Base-by-base conservation (phyloP, 2,113 vertebrate species). In the Tauraco erythrolophus region DNA sequence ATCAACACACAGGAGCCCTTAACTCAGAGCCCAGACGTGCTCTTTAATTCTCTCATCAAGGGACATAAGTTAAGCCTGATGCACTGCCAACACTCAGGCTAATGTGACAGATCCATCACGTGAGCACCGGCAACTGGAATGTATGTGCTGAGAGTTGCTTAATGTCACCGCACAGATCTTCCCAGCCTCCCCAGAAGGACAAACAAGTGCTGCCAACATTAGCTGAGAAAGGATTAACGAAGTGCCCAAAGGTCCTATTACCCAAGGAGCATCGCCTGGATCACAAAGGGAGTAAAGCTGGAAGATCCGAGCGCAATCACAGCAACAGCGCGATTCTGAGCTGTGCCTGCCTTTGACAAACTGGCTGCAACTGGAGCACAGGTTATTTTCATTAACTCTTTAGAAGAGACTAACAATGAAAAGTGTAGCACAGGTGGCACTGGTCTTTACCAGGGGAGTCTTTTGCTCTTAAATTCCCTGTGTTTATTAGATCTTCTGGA, bases 41-140 rank as follows among this genome's bases (percentile, higher is more conserved):
- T 94, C 92, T 85, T 94, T 90, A 93, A 92, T 92, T 95, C 78
- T 76, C 77, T 43, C 90, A 80, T 74, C 50, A 86, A 94, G 84
- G 82, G 94, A 83, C 41, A 4, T 10, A 54, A 94, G 74, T 83
- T 65, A 72, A 92, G 80, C 74, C 90, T 48, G n/a, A 7, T 5
- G 5, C 50, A 10, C 71, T 61, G 85, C 66, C 31, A 78, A 78
- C 65, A 9, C 84, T 82, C 2, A 13, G 51, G 57, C 84, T 93
- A 84, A 61, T 39, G 77, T 50, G 93, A 65, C 92, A 88, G 87
- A 61, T 65, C 80, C 93, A 41, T 8, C 33, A 3, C 0, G 2
- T 2, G 24, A 86, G 91, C 70, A 7, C 74, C 10, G 31, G 78
- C 58, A 64, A 57, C 35, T 27, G 30, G 60, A 53, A 46, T 5